These are phyloP conservation scores for Acanthurus leucopareius DNA, from an alignment of 2,797 vertebrate species.

Conservation along the genomic window DNA sequence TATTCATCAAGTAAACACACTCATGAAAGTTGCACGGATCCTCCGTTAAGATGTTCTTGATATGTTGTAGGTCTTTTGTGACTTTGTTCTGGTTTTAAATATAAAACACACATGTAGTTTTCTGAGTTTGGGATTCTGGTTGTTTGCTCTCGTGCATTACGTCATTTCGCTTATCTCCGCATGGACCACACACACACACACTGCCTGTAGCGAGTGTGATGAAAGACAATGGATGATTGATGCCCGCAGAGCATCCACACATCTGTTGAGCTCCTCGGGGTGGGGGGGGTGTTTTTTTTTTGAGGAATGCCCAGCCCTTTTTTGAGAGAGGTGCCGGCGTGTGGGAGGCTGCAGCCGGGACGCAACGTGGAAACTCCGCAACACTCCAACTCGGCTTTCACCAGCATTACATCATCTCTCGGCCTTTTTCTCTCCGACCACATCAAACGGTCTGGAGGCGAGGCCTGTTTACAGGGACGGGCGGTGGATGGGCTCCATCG, in stretches of 20 bases:
- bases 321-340: slow-evolving; percentile 58
- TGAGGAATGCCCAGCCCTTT: slow-evolving; percentile 75
- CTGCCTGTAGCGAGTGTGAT: slow-evolving; percentile 62
- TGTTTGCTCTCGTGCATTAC: slow-evolving; percentile 50
- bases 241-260: slow-evolving; percentile 73
- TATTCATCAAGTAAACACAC: background rate
- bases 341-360: slow-evolving; percentile 75
- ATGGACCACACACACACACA: slow-evolving; percentile 74
- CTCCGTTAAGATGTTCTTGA: background rate
- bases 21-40: slow-evolving; percentile 2
- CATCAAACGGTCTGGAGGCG: slow-evolving; percentile 68
- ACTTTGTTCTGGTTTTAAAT: slow-evolving; percentile 20
- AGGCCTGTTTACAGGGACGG: slow-evolving; percentile 63
- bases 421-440: slow-evolving; percentile 70
- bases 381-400: slow-evolving; percentile 73
- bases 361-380: slow-evolving; percentile 65
- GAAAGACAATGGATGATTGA: slow-evolving; percentile 82
- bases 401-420: slow-evolving; percentile 80
- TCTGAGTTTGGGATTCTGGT: slow-evolving; percentile 45
- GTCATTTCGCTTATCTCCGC: slow-evolving; percentile 68
- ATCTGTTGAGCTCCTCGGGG: slow-evolving; percentile 78
- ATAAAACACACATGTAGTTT: slow-evolving; percentile 11
- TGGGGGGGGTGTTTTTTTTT: slow-evolving; percentile 55
- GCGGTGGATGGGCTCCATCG: slow-evolving; percentile 39
- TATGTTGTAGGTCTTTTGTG: slow-evolving; percentile 22